A percentile compares a stretch with the other conserved stretches of the same genome.
These are phyloP conservation scores for Aphidius ervi DNA, from an alignment of 1,140 invertebrate species.

Conservation along the genomic window DNA sequence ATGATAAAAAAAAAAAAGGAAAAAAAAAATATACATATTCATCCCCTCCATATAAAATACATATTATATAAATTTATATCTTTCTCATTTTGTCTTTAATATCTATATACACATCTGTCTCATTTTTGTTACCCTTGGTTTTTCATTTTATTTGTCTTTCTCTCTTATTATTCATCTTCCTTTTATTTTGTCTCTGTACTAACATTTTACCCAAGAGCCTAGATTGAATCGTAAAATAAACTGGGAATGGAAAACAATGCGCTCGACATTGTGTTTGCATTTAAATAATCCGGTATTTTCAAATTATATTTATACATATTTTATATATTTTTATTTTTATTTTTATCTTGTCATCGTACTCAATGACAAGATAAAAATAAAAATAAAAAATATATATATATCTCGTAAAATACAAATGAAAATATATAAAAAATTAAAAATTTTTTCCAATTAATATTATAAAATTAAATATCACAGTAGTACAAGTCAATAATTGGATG, in stretches of 20 bases:
- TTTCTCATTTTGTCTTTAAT: slow-evolving; percentile 23
- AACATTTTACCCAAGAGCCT: slow-evolving; percentile 9
- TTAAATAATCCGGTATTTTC: slow-evolving; percentile 28
- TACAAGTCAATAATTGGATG: no score
- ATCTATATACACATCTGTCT: slow-evolving; percentile 19
- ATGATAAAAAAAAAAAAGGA: slow-evolving; percentile 8
- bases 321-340: not conserved
- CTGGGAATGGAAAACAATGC: slow-evolving; percentile 22
- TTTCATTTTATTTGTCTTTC: no score
- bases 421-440: no score
- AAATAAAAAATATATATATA: no score
- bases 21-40: slow-evolving; percentile 13
- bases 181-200: not conserved
- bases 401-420: no score
- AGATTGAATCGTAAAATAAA: slow-evolving; percentile 33
- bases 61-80: not conserved
- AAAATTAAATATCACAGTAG: no score
- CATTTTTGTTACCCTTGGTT: not conserved
- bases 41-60: not conserved
- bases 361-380: no score
- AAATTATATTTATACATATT: not conserved
- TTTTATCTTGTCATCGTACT: no score
- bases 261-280: slow-evolving; percentile 30
- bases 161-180: slow-evolving; percentile 8
- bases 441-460: no score